Conservation (phyloP, 2,113 vertebrate genomes). For the Hypanus sabinus region DNA sequence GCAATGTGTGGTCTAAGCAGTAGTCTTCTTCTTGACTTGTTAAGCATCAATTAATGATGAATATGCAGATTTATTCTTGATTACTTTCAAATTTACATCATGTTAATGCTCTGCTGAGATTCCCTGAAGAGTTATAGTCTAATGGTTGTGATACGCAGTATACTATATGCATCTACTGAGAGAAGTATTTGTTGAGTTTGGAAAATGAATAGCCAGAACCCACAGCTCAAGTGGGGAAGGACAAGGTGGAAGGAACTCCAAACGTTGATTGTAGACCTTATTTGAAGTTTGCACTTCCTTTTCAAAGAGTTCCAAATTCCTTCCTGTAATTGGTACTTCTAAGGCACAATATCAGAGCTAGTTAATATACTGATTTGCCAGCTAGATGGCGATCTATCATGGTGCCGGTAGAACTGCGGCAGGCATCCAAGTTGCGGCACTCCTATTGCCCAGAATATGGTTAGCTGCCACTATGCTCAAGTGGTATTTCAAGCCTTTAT, state of each 20-base stretch:
- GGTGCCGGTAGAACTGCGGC: too few species aligned
- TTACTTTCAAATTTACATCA: conserved; percentile 3
- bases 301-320: not conserved
- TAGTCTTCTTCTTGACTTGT: conserved; percentile 8
- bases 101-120: not conserved
- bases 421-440: too few species aligned
- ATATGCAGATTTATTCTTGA: not conserved
- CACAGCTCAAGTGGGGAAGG: not conserved
- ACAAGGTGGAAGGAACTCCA: not conserved
- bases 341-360: not conserved
- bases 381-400: not conserved
- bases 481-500: too few species aligned
- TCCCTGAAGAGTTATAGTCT: not conserved
- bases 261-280: not conserved
- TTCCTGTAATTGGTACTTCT: not conserved
- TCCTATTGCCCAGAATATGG: too few species aligned
- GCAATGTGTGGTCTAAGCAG: not conserved
- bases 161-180: not conserved
- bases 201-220: not conserved
- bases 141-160: not conserved
- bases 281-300: not conserved
- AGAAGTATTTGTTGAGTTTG: not conserved
- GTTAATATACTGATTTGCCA: not conserved
- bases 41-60: conserved; percentile 4
- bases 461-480: too few species aligned